These are phyloP conservation scores for Buceros bicornis DNA, from an alignment of 2,797 vertebrate genomes.

Conservation along the genomic window DNA sequence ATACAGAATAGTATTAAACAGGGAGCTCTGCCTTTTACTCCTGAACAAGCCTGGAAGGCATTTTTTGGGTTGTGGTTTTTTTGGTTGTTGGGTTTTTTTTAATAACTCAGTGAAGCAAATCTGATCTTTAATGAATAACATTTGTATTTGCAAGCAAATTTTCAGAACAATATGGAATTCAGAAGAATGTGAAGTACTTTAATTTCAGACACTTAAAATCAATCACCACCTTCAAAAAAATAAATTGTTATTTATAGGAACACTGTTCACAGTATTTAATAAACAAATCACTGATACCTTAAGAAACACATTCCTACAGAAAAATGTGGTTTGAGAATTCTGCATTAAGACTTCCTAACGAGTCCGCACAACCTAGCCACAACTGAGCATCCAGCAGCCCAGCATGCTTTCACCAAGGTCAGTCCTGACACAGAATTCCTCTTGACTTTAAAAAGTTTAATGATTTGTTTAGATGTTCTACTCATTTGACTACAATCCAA, in stretches of 20 bases:
- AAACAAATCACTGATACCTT: not conserved
- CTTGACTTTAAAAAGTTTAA: not conserved
- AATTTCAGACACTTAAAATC: not conserved
- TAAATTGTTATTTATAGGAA: not conserved
- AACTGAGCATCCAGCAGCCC: not conserved
- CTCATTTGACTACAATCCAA: constrained; percentile 5
- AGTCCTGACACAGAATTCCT: not conserved
- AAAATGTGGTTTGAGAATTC: not conserved
- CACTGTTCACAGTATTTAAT: not conserved
- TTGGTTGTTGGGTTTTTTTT: not conserved
- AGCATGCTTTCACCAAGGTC: not conserved
- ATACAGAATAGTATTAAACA: not conserved
- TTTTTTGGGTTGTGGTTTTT: too few relatives aligned
- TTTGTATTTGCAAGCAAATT: not conserved
- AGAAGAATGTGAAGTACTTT: not conserved
- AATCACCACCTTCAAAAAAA: not conserved
- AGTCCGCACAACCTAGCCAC: not conserved
- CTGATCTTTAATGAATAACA: not conserved
- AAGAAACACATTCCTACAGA: not conserved
- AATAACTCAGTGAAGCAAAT: not conserved
- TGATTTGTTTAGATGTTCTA: not conserved
- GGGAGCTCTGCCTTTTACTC: not conserved
- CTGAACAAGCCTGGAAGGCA: not conserved
- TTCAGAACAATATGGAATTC: not conserved
- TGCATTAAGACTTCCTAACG: not conserved